phyloP scores from a whole-genome alignment of 2,797 vertebrate genomes.

The Dermochelys coriacea region DNA sequence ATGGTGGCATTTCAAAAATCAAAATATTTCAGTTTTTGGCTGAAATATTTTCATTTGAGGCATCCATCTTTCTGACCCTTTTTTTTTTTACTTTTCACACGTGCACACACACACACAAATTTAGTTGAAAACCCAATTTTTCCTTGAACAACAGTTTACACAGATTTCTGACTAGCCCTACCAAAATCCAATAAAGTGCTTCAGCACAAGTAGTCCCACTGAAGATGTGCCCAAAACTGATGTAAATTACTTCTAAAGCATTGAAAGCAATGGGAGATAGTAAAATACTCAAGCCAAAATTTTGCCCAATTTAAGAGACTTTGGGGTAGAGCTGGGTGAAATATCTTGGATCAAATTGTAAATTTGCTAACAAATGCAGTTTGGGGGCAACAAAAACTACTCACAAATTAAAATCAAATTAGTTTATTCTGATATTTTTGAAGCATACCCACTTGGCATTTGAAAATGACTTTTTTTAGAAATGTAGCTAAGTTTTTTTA shows the following conservation, averaged over 20 bases:
- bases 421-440: neutral
- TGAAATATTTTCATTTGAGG: neutral
- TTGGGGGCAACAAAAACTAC: neutral
- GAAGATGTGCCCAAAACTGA: neutral
- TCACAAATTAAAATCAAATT: neutral
- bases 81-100: neutral
- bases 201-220: neutral
- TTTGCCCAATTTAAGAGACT: neutral
- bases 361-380: neutral
- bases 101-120: neutral
- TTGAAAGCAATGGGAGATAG: neutral
- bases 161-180: neutral
- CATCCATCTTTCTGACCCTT: neutral
- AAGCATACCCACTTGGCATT: no score
- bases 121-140: rapidly evolving
- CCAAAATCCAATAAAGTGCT: neutral
- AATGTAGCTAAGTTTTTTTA: neutral
- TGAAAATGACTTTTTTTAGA: neutral
- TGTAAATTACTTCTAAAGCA: neutral
- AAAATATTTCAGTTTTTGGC: neutral
- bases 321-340: neutral
- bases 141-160: neutral
- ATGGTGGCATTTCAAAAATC: neutral
- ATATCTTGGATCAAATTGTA: neutral
- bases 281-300: neutral